phyloP scores from a whole-genome alignment of 2,888 invertebrate species.

The Drosophila cognata region DNA sequence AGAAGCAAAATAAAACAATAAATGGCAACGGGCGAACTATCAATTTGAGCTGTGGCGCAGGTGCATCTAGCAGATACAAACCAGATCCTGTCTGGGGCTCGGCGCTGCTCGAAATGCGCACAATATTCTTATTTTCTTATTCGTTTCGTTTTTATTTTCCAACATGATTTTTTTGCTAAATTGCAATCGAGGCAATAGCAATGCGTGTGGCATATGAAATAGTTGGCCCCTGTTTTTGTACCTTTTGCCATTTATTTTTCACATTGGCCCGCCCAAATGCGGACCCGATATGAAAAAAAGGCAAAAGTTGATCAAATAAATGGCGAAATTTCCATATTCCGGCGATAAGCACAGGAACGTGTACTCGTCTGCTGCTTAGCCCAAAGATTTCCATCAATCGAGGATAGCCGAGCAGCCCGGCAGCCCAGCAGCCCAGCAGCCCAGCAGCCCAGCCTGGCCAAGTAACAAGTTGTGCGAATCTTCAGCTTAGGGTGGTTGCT shows the following conservation, averaged over 20 bases:
- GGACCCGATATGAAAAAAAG: constrained; percentile 73
- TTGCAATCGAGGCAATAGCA: constrained; percentile 53
- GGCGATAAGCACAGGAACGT: constrained; percentile 73
- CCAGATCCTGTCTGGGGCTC: constrained; percentile 2
- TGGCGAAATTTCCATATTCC: constrained; percentile 79
- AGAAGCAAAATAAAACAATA: constrained; percentile 48
- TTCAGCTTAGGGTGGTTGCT: constrained; percentile 38
- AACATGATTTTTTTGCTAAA: constrained; percentile 75
- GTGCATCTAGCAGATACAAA: constrained; percentile 53
- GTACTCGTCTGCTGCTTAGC: constrained; percentile 42
- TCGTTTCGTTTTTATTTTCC: constrained; percentile 66
- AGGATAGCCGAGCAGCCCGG: constrained; percentile 27
- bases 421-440: too few relatives aligned
- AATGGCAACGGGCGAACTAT: constrained; percentile 58
- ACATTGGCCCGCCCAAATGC: constrained; percentile 36
- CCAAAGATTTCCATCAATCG: constrained; percentile 75
- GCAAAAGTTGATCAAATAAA: constrained; percentile 80
- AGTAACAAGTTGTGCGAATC: constrained; percentile 73
- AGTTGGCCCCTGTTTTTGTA: constrained; percentile 61
- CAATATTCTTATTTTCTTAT: constrained; percentile 28
- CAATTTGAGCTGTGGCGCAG: constrained; percentile 69
- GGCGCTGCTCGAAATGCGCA: constrained; percentile 4
- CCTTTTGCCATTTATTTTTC: constrained; percentile 74
- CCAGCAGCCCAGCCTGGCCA: constrained; percentile 20
- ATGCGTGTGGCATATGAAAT: constrained; percentile 77